A percentile compares a stretch with the other conserved stretches of the same genome.
These are phyloP conservation scores for Eubasilissa regina DNA, from an alignment of 1,140 invertebrate species.

Conservation along the genomic window DNA sequence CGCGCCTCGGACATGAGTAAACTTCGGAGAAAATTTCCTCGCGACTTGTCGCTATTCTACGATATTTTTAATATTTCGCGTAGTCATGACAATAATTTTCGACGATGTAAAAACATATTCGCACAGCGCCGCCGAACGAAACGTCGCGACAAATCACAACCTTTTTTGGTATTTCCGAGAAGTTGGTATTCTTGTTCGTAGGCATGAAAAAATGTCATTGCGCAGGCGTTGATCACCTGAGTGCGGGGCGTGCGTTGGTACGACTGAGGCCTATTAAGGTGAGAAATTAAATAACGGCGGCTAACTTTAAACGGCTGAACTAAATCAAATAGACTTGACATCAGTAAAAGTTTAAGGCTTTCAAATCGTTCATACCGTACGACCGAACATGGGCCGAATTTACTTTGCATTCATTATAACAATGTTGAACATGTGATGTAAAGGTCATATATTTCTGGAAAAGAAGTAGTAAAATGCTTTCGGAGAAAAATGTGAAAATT, in stretches of 20 bases:
- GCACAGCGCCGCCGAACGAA: constrained; percentile 23
- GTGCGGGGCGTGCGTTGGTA: constrained; percentile 17
- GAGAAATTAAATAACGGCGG: constrained; percentile 10
- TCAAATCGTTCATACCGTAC: too few relatives aligned
- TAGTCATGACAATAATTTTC: constrained; percentile 48
- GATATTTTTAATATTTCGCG: constrained; percentile 43
- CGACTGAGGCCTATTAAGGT: constrained; percentile 22
- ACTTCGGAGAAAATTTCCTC: constrained; percentile 25
- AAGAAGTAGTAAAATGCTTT: too few relatives aligned
- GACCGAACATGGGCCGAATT: too few relatives aligned
- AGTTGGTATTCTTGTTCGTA: constrained; percentile 45
- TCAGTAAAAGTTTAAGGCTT: too few relatives aligned
- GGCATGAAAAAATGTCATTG: constrained; percentile 38
- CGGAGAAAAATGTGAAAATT: too few relatives aligned
- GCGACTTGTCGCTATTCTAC: constrained; percentile 20
- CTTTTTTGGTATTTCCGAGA: constrained; percentile 50
- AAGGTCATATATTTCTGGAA: too few relatives aligned
- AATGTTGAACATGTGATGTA: too few relatives aligned
- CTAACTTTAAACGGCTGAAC: not conserved
- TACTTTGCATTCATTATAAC: too few relatives aligned
- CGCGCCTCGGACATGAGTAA: constrained; percentile 48
- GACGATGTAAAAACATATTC: constrained; percentile 46
- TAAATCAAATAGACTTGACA: not conserved
- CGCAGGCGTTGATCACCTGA: constrained; percentile 53
- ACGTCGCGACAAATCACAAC: constrained; percentile 51